phyloP scores from a whole-genome alignment of 2,888 invertebrate genomes.

The Eupithecia pulchellata region DNA sequence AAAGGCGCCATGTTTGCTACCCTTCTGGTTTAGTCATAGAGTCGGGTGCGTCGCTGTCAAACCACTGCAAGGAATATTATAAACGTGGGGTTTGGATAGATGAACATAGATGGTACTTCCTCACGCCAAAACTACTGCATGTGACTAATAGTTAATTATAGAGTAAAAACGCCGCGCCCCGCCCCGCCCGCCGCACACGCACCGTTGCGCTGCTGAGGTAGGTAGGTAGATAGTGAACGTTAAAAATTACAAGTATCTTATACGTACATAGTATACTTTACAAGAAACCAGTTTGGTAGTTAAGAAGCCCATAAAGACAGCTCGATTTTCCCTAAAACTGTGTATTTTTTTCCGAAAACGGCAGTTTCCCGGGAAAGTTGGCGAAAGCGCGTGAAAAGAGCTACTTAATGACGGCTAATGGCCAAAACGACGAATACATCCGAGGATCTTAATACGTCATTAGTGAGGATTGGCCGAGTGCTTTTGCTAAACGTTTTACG shows the following conservation, averaged over 20 bases:
- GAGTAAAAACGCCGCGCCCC: too few relatives aligned
- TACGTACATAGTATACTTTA: neutral
- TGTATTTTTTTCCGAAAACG: conserved; percentile 5
- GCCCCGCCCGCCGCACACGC: too few relatives aligned
- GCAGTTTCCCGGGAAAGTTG: conserved; percentile 15
- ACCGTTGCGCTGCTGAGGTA: too few relatives aligned
- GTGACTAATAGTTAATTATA: too few relatives aligned
- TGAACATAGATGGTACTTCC: too few relatives aligned
- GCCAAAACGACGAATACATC: conserved; percentile 28
- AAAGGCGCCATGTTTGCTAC: conserved; percentile 88
- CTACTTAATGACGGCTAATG: conserved; percentile 29
- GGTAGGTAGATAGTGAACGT: too few relatives aligned
- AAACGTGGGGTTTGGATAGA: too few relatives aligned
- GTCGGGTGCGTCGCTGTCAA: conserved; percentile 93
- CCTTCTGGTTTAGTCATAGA: conserved; percentile 88
- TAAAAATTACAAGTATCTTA: neutral
- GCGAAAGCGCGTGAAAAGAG: conserved; percentile 17
- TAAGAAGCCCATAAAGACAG: neutral
- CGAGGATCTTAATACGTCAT: conserved; percentile 61
- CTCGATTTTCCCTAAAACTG: conserved; percentile 9
- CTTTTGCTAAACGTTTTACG: conserved; percentile 57
- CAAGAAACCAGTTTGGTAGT: neutral
- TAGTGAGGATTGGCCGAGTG: conserved; percentile 59
- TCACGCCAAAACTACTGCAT: too few relatives aligned
- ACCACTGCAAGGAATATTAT: conserved; percentile 91